A percentile compares a stretch with the other conserved stretches of the same genome.
Conservation (phyloP, 2,113 vertebrate species). For the Spilogale gracilis region DNA sequence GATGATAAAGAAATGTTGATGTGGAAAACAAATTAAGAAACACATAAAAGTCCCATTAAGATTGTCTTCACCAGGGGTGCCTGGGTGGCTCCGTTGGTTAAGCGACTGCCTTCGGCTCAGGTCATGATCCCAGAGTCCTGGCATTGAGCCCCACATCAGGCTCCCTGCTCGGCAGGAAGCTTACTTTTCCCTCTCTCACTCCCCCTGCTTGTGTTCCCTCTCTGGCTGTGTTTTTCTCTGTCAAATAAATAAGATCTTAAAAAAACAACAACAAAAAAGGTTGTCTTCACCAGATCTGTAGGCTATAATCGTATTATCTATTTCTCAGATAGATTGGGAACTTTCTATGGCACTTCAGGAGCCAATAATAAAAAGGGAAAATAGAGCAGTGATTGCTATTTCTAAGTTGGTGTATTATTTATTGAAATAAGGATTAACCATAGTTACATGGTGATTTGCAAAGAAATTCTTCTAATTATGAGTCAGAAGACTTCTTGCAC, state of each 20-base stretch:
- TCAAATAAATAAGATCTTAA: no score
- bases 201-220: no score
- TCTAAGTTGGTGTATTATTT: background rate
- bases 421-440: constrained; percentile 10
- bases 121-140: no score
- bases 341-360: background rate
- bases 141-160: no score
- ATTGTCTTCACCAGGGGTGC: background rate
- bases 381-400: background rate
- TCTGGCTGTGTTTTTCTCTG: no score
- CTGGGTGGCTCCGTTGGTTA: no score
- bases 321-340: background rate
- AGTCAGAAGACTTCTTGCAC: background rate
- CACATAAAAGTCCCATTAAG: background rate
- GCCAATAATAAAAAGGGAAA: background rate
- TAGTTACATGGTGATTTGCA: background rate
- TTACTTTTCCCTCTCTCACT: no score
- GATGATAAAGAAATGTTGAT: background rate
- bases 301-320: background rate
- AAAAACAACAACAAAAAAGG: background rate
- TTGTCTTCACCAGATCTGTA: background rate
- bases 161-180: no score
- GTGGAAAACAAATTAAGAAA: background rate
- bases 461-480: constrained; percentile 12
- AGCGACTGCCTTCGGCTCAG: no score